Base-by-base conservation (phyloP, 1,140 invertebrate genomes). In the Vollenhovia emeryi region DNA sequence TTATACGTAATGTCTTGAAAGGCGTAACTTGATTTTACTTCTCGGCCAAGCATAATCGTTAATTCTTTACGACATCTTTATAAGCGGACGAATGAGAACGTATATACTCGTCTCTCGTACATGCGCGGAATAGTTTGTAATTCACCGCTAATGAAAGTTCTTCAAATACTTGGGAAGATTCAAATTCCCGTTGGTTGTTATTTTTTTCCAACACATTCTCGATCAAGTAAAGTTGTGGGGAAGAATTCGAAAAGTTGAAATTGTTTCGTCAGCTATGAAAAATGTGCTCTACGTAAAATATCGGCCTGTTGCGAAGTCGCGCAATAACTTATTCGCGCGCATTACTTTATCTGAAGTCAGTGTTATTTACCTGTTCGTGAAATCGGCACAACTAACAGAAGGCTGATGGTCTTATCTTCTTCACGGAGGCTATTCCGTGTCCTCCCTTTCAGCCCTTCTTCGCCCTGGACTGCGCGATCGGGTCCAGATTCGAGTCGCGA, bases 51-150 rank as follows among this genome's bases (percentile, higher is more conserved):
- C 90, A 91, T 90, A 90, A 86, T 87, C 66, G 82, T 86, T 73
- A 85, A 68, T 66, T 87, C 87, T 92, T 93, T 92, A 93, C 88
- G 91, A 92, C 75, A 74, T 68, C 86, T 92, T 88, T 89, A 91
- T 89, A 86, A 91, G 87, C 74, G 84, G 84, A 66, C 30, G 66
- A 64, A 76, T 24, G 62, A 45, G 15, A 21, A 82, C n/a, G 30
- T 68, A 50, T 40, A 18, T 62, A n/a, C n/a, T 50, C 68, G 57
- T n/a, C 4, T 9, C 13, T 8, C n/a, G 33, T n/a, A n/a, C 1
- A 33, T n/a, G 45, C 24, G 11, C 43, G 18, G 36, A 57, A 13
- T 27, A 36, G n/a, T 36, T 18, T 33, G 24, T 27, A 33, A 60
- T 15, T 64, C 43, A 43, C 9, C 13, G 43, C 6, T 48, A 8